phyloP scores from a whole-genome alignment of 2,888 invertebrate genomes.

The Brachypterus glaber region DNA sequence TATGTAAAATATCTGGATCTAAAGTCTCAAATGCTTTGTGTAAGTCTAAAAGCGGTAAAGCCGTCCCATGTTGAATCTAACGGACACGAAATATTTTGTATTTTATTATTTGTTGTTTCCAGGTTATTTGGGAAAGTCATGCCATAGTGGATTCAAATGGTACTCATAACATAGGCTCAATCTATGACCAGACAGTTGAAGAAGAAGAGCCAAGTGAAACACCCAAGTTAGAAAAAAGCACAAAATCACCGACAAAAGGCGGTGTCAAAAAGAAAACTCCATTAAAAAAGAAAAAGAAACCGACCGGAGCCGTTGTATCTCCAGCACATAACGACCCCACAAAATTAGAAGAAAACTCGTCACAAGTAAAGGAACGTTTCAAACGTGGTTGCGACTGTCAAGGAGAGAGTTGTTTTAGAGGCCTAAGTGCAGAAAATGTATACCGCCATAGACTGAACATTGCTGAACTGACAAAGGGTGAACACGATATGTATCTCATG shows the following conservation, averaged over 20 bases:
- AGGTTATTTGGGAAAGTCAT: constrained; percentile 59
- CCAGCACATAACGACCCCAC: constrained; percentile 46
- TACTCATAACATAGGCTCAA: constrained; percentile 31
- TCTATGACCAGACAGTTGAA: constrained; percentile 31
- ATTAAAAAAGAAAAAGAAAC: constrained; percentile 46
- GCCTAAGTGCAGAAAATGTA: constrained; percentile 64
- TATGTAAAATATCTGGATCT: constrained; percentile 4
- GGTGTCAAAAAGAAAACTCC: constrained; percentile 31
- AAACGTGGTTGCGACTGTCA: constrained; percentile 68
- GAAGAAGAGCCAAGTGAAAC: constrained; percentile 15
- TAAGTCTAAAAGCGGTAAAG: constrained; percentile 5
- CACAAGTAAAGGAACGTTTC: constrained; percentile 59
- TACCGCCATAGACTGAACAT: constrained; percentile 68
- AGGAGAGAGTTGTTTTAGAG: constrained; percentile 64
- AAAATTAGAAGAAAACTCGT: constrained; percentile 59
- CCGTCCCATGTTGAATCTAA: too few species aligned
- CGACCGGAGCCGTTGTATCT: constrained; percentile 32
- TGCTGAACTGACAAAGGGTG: constrained; percentile 69
- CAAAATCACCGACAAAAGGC: constrained; percentile 37
- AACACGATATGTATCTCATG: constrained; percentile 79
- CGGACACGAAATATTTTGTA: too few species aligned
- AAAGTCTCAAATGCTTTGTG: constrained; percentile 4
- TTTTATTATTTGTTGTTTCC: constrained; percentile 30
- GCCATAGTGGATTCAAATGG: constrained; percentile 52
- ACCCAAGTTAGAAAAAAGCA: constrained; percentile 30